These are phyloP conservation scores for Coenonympha arcania DNA, from an alignment of 2,888 invertebrate species.

Conservation along the genomic window DNA sequence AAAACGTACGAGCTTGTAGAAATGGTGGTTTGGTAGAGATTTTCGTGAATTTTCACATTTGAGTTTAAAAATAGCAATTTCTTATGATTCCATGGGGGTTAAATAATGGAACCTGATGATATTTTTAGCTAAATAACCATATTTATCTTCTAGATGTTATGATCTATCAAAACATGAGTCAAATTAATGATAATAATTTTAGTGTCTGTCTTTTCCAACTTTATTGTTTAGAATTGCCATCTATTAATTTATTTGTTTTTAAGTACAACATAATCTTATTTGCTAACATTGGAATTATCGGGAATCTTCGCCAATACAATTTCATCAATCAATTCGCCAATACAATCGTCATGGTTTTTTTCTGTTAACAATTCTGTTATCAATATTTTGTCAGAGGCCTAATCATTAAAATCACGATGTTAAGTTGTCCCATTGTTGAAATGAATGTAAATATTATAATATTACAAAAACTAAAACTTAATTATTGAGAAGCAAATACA, in stretches of 20 bases:
- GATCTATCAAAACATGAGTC: too few species aligned
- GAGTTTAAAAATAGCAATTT: not conserved
- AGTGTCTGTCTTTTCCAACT: not conserved
- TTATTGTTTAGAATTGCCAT: too few species aligned
- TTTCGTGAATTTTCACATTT: conserved; percentile 17
- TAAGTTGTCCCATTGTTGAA: conserved; percentile 14
- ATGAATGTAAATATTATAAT: conserved; percentile 18
- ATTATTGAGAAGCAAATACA: conserved; percentile 9
- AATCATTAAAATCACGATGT: conserved; percentile 13
- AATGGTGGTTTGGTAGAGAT: conserved; percentile 42
- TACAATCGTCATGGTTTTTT: not conserved
- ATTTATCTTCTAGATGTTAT: too few species aligned
- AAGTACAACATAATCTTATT: too few species aligned
- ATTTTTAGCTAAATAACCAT: too few species aligned
- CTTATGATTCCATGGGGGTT: not conserved
- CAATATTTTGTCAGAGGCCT: conserved; percentile 24
- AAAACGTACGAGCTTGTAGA: conserved; percentile 65
- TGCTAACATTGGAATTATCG: not conserved
- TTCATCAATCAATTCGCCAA: not conserved
- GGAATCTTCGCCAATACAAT: not conserved
- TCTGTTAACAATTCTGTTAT: not conserved
- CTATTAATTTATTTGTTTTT: too few species aligned
- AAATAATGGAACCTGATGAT: not conserved
- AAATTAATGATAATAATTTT: too few species aligned
- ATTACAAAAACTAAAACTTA: conserved; percentile 7